Base-by-base conservation (phyloP, 2,113 vertebrate species). In the Pseudorhombus dupliciocellatus region DNA sequence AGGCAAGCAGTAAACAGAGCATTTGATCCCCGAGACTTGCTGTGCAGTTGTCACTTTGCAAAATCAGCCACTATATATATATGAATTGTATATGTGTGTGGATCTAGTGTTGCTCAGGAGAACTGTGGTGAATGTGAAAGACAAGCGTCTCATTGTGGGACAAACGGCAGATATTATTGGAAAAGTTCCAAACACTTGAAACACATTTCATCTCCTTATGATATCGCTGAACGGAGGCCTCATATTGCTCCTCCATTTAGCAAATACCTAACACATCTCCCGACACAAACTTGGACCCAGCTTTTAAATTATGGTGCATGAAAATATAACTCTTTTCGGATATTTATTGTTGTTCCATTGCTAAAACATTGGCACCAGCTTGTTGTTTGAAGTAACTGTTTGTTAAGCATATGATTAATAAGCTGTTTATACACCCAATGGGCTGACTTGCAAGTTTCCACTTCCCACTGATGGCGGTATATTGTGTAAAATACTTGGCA, bases 1-100 rank as follows among this genome's bases (percentile, higher is more conserved):
- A 84, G 65, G 63, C 56, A 69, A 61, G 77, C 81, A 54, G 77
- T 86, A 90, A 92, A 90, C 79, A 83, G 79, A 84, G 44, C 73
- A 90, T 81, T 84, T 87, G 76, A 88, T 89, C 85, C 75, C 30
- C 2, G 37, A 73, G 70, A 86, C 86, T 84, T 81, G 83, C 77
- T 77, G 79, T 77, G 80, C 79, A 70, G 74, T 83, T 88, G 82
- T 88, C 90, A 88, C 73, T 85, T 84, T 67, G 44, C 30, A 48
- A 88, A 85, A 85, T 75, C 77, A 84, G 65, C 48, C 70, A n/a
- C 78, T 72, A 69, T 58, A 28, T 51, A 16, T 66, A 61, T 18
- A 21, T 75, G 26, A 37, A 1, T 7, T 24, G 50, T 52, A 1
- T 12, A 10, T 53, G 51, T 18, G 14, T 53, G 52, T 25, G 52